phyloP scores from a whole-genome alignment of 1,140 invertebrate genomes.

The Paraescarpia echinospica region DNA sequence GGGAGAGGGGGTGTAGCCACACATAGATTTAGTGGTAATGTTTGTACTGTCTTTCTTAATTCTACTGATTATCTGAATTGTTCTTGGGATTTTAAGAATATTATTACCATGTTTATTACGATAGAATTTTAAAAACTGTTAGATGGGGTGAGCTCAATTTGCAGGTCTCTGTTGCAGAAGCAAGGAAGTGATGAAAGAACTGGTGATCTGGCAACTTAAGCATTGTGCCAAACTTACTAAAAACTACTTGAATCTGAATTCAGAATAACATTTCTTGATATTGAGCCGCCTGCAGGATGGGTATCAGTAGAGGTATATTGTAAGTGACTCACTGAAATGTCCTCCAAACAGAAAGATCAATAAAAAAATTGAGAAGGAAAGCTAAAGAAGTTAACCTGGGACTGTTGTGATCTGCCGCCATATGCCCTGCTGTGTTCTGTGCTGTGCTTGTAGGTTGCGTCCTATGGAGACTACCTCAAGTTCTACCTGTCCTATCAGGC shows the following conservation, averaged over 20 bases:
- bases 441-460: constrained; percentile 66
- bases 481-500: constrained; percentile 73
- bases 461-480: constrained; percentile 83
- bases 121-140: no score
- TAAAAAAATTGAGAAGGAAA: neutral
- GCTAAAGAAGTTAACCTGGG: neutral
- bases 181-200: neutral
- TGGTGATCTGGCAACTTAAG: neutral
- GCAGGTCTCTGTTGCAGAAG: no score
- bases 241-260: neutral
- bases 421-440: neutral
- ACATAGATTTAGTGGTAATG: neutral
- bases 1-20: neutral
- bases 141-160: no score
- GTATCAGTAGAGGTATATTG: no score
- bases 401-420: neutral
- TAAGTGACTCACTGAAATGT: no score
- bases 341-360: no score
- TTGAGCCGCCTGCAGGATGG: no score
- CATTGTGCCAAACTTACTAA: neutral
- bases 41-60: neutral
- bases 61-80: neutral
- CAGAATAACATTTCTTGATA: neutral
- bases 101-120: no score
- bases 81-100: neutral